These are phyloP conservation scores for Ctenicera cuprea DNA, from an alignment of 2,888 invertebrate genomes.

Conservation along the genomic window DNA sequence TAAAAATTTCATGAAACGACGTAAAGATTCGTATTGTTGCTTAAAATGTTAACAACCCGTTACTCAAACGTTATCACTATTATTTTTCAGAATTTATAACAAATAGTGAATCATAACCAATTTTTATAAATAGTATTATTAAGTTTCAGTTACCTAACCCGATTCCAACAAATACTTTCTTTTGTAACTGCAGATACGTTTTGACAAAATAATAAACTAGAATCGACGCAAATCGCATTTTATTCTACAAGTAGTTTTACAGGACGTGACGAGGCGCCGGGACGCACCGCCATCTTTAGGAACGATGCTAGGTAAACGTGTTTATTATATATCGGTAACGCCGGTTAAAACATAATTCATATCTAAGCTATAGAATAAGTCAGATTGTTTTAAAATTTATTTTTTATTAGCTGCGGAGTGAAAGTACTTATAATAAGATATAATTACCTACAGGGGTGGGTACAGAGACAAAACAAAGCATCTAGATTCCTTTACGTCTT, in stretches of 20 bases:
- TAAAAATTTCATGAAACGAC: constrained; percentile 26
- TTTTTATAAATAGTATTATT: background rate
- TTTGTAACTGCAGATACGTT: background rate
- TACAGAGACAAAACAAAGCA: background rate
- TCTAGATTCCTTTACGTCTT: constrained; percentile 19
- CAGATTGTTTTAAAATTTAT: background rate
- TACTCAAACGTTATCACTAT: background rate
- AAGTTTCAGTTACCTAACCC: background rate
- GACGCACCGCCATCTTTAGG: constrained; percentile 32
- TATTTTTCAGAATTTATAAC: background rate
- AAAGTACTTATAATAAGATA: background rate
- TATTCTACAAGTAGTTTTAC: constrained; percentile 27
- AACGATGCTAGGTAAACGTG: constrained; percentile 12
- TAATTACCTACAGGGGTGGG: constrained; percentile 7
- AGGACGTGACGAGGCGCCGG: constrained; percentile 30
- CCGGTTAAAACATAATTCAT: constrained; percentile 1
- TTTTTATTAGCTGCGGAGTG: background rate
- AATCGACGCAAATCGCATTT: constrained; percentile 28
- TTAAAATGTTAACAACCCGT: background rate
- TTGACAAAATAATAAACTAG: constrained; percentile 28
- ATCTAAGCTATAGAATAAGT: background rate
- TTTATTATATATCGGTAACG: constrained; percentile 19
- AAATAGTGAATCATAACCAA: background rate
- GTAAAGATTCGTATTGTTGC: background rate
- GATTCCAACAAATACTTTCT: background rate